Evolutionary conservation across 2,113 vertebrate genomes (phyloP).

Genomic region (Pollachius pollachius): DNA sequence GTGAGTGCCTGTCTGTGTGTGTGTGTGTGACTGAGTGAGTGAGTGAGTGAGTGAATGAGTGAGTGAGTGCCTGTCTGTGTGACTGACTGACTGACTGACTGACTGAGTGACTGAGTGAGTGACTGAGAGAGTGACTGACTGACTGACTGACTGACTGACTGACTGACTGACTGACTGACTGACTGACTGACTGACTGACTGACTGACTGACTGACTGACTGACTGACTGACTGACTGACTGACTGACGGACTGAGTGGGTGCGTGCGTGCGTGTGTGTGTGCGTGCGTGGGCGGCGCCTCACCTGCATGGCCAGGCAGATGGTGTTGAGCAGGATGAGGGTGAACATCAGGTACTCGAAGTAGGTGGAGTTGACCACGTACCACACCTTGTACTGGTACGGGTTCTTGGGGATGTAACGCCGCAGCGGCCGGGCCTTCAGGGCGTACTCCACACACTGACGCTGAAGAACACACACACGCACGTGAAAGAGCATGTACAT

Average conservation of each 20-base stretch:
- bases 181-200: not conserved
- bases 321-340: conserved; percentile 98
- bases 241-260: not conserved
- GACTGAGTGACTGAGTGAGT: not conserved
- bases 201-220: no score
- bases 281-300: conserved; percentile 38
- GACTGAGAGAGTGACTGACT: no score
- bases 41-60: not conserved
- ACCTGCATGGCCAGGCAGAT: conserved; percentile 99
- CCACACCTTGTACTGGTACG: conserved; percentile 99
- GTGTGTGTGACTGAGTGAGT: no score
- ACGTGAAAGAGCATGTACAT: not conserved
- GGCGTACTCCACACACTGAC: conserved; percentile 97
- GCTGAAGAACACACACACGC: conserved; percentile 68
- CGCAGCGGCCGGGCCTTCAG: conserved; percentile 92
- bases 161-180: no score
- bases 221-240: not conserved
- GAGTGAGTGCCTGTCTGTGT: no score
- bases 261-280: not conserved
- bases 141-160: not conserved
- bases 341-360: conserved; percentile 99
- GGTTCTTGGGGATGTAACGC: conserved; percentile 98
- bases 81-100: no score
- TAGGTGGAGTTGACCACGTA: conserved; percentile 99
- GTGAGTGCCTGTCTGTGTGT: no score